Percentiles rank a stretch among this genome's conserved stretches.
These are phyloP conservation scores for Kradibia gibbosae DNA, from an alignment of 1,140 invertebrate genomes.

Conservation along the genomic window DNA sequence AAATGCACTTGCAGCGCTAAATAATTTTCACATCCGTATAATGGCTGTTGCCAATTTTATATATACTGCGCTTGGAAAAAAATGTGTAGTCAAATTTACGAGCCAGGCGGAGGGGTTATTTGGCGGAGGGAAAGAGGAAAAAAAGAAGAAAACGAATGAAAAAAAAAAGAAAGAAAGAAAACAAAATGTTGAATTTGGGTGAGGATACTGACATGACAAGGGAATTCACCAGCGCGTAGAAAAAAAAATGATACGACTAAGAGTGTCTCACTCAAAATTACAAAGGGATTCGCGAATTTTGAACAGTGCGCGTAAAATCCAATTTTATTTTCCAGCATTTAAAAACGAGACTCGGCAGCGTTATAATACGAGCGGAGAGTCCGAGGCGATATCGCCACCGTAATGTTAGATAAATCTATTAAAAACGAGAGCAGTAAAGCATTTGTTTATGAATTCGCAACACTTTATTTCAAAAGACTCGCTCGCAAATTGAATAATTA, in stretches of 20 bases:
- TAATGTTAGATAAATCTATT: not conserved
- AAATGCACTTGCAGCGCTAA: not conserved
- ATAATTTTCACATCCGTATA: not conserved
- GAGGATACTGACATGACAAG: not conserved
- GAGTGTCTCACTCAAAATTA: not conserved
- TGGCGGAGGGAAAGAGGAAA: too few species aligned
- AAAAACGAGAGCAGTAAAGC: too few species aligned
- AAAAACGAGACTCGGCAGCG: not conserved
- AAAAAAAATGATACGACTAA: not conserved
- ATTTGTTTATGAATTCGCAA: not conserved
- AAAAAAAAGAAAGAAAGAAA: too few species aligned
- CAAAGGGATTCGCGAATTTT: not conserved
- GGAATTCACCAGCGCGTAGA: not conserved
- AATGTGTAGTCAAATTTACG: not conserved
- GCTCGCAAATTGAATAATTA: constrained; percentile 2
- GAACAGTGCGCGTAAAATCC: not conserved
- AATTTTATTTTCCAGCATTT: not conserved
- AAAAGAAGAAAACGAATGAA: too few species aligned
- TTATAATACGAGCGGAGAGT: too few species aligned
- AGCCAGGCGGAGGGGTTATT: not conserved
- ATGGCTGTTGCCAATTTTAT: constrained; percentile 4
- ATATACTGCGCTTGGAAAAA: not conserved
- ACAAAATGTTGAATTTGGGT: not conserved
- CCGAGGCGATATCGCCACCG: not conserved
- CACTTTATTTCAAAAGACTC: not conserved